Conservation (phyloP, 2,888 invertebrate species). For the Stenodema calcarata region DNA sequence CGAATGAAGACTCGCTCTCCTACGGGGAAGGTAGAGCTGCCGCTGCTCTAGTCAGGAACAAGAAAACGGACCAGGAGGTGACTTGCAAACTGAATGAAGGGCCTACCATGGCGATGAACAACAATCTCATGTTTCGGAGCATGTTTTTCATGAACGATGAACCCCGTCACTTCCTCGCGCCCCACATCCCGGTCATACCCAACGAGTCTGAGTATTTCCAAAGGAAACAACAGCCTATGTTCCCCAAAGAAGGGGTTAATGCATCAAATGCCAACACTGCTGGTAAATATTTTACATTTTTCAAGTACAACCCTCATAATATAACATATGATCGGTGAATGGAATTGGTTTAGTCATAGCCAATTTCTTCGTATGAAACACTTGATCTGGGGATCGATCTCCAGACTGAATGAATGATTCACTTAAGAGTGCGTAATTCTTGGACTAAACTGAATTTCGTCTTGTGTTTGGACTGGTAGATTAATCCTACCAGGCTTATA, state of each 20-base stretch:
- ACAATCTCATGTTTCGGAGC: constrained; percentile 58
- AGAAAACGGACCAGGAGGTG: constrained; percentile 25
- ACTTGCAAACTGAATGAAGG: constrained; percentile 8
- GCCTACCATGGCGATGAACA: constrained; percentile 56
- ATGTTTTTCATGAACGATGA: constrained; percentile 60
- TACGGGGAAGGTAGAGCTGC: constrained; percentile 46
- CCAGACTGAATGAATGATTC: no score
- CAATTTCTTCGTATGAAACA: no score
- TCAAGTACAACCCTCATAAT: no score
- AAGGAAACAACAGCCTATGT: constrained; percentile 51
- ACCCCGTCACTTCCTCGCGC: constrained; percentile 58
- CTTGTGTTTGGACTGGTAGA: no score
- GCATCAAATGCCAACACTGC: background rate
- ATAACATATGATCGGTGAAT: no score
- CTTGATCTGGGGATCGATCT: no score
- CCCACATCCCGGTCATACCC: constrained; percentile 57
- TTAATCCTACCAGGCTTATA: no score
- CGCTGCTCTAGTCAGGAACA: constrained; percentile 28
- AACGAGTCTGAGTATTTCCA: constrained; percentile 58
- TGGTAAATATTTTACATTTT: background rate
- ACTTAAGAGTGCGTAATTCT: no score
- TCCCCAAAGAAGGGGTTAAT: background rate
- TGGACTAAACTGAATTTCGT: no score
- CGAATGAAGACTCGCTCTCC: constrained; percentile 52
- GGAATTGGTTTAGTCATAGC: no score